These are phyloP conservation scores for Drosophila dunni DNA, from an alignment of 1,140 invertebrate species.

Conservation along the genomic window DNA sequence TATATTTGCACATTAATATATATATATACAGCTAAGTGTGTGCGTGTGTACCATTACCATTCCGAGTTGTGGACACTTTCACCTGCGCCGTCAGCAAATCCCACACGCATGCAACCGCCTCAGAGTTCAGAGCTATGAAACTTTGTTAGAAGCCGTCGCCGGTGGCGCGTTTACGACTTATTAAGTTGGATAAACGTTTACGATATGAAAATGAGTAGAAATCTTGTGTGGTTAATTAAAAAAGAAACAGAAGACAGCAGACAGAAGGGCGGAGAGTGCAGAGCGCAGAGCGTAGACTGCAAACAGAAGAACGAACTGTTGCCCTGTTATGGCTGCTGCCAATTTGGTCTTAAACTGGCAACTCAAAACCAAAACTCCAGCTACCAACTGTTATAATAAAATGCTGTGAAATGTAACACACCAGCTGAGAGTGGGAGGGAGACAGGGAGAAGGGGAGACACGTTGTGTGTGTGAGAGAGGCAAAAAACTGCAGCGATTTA, in stretches of 20 bases:
- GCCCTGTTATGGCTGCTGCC: constrained; percentile 17
- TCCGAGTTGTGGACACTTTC: constrained; percentile 41
- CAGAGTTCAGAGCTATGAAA: constrained; percentile 31
- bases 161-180: constrained; percentile 79
- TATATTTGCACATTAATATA: too few relatives aligned
- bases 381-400: constrained; percentile 60
- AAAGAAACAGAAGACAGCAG: constrained; percentile 49
- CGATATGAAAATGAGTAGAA: constrained; percentile 82
- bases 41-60: constrained; percentile 11
- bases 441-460: not conserved
- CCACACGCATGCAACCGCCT: constrained; percentile 55
- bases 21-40: not conserved
- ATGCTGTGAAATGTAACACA: constrained; percentile 79
- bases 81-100: constrained; percentile 68
- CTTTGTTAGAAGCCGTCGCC: constrained; percentile 71
- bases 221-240: constrained; percentile 83
- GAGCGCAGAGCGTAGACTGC: not conserved
- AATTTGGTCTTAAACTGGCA: constrained; percentile 19
- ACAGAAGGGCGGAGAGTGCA: not conserved
- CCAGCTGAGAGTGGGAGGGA: constrained; percentile 16
- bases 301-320: constrained; percentile 29
- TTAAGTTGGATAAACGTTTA: constrained; percentile 84
- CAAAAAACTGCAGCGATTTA: constrained; percentile 67
- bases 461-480: not conserved
- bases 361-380: constrained; percentile 15